phyloP scores from a whole-genome alignment of 2,888 invertebrate genomes.

The Hesperia comma region DNA sequence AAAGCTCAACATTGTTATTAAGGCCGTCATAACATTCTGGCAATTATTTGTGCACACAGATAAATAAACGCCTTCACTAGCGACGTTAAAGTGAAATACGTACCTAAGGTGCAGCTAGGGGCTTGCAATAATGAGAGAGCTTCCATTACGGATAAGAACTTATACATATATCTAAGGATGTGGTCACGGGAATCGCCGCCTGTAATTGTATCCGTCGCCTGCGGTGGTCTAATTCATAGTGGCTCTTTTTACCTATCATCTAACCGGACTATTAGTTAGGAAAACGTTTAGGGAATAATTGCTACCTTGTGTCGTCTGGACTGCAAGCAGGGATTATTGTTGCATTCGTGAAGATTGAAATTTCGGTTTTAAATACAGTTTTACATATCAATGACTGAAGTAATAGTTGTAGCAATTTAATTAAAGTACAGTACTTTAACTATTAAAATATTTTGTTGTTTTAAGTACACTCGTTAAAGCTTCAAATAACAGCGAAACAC shows the following conservation, averaged over 20 bases:
- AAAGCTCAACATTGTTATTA: not conserved
- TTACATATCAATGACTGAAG: too few relatives aligned
- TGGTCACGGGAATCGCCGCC: conserved; percentile 67
- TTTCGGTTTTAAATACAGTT: too few relatives aligned
- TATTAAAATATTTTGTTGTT: not conserved
- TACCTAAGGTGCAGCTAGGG: conserved; percentile 49
- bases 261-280: conserved; percentile 14
- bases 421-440: too few relatives aligned
- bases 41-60: not conserved
- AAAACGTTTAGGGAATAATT: conserved; percentile 21
- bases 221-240: conserved; percentile 47
- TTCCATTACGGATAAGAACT: conserved; percentile 68
- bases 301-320: conserved; percentile 1
- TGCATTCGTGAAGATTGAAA: conserved; percentile 14
- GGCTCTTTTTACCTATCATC: conserved; percentile 39
- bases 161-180: conserved; percentile 62
- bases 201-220: conserved; percentile 78
- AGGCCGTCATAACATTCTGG: not conserved
- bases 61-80: not conserved
- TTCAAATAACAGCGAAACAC: too few relatives aligned
- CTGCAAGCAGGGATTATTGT: not conserved
- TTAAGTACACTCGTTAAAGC: too few relatives aligned
- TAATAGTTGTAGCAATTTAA: too few relatives aligned
- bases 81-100: not conserved
- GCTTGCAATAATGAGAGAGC: conserved; percentile 73